A percentile compares a stretch with the other conserved stretches of the same genome.
Evolutionary conservation across 2,797 vertebrate genomes (phyloP).

Genomic region (Oreochromis mossambicus): DNA sequence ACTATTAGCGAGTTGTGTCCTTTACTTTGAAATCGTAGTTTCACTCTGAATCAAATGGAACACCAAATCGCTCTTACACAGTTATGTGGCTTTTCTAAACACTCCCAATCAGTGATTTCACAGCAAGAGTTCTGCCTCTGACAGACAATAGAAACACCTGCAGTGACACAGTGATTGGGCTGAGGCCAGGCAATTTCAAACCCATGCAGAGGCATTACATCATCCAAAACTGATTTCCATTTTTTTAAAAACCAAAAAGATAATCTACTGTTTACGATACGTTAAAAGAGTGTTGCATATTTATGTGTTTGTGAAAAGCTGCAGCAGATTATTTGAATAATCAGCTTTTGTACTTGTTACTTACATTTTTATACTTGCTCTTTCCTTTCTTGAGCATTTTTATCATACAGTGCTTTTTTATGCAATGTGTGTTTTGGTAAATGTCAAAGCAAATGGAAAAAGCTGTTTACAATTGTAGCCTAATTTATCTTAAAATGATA

Average conservation of each 20-base stretch:
- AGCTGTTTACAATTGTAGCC: not conserved
- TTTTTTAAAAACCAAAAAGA: not conserved
- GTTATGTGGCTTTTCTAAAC: not conserved
- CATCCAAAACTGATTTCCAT: not conserved
- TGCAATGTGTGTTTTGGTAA: not conserved
- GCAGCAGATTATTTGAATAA: not conserved
- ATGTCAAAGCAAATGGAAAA: not conserved
- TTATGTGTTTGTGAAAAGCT: not conserved
- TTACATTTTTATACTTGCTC: not conserved
- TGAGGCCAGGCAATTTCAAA: not conserved
- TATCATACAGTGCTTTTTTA: not conserved
- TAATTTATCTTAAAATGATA: not conserved
- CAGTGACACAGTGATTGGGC: slow-evolving; percentile 15
- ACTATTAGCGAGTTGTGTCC: not conserved
- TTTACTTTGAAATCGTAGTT: not conserved
- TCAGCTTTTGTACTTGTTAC: not conserved
- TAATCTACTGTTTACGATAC: not conserved
- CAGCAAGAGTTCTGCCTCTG: slow-evolving; percentile 8
- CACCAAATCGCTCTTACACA: not conserved
- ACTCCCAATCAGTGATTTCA: slow-evolving; percentile 30
- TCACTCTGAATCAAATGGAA: not conserved
- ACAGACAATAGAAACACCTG: slow-evolving; percentile 3
- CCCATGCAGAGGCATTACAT: not conserved
- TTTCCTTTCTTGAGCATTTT: not conserved
- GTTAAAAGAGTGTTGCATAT: not conserved